Percentiles rank a stretch among this genome's conserved stretches.
Evolutionary conservation across 2,797 vertebrate genomes (phyloP).

Genomic region (Sternotherus odoratus): DNA sequence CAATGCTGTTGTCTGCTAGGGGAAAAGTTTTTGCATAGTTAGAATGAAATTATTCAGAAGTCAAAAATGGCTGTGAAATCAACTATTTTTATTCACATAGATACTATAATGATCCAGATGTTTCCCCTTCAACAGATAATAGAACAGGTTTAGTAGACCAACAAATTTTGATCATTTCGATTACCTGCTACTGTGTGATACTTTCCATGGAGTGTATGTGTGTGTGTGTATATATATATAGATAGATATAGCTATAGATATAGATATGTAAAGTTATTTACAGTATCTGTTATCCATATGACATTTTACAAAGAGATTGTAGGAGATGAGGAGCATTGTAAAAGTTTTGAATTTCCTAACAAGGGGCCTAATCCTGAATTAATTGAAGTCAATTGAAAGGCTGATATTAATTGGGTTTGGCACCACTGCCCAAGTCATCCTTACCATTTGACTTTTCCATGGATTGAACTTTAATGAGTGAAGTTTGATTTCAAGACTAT

Average conservation of each 20-base stretch:
- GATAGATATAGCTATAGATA: not conserved
- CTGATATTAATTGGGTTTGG: not conserved
- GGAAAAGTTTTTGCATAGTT: constrained; percentile 58
- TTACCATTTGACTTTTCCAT: not conserved
- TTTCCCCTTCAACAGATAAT: constrained; percentile 49
- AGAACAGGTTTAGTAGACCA: not conserved
- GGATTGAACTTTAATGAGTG: not conserved
- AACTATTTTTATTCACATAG: constrained; percentile 44
- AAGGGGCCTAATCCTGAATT: not conserved
- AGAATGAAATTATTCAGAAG: constrained; percentile 65
- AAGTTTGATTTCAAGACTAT: not conserved
- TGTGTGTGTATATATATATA: not conserved
- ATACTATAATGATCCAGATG: constrained; percentile 60
- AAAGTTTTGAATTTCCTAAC: not conserved
- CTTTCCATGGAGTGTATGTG: not conserved
- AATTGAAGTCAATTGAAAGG: not conserved
- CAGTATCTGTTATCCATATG: not conserved
- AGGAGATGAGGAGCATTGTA: not conserved
- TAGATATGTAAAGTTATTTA: not conserved
- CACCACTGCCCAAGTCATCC: not conserved
- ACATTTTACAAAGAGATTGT: not conserved
- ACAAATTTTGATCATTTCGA: constrained; percentile 36
- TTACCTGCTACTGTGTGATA: not conserved
- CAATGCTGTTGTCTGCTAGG: constrained; percentile 47
- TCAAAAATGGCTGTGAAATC: constrained; percentile 68